These are phyloP conservation scores for Hyposoter didymator DNA, from an alignment of 2,888 invertebrate species.

Conservation along the genomic window DNA sequence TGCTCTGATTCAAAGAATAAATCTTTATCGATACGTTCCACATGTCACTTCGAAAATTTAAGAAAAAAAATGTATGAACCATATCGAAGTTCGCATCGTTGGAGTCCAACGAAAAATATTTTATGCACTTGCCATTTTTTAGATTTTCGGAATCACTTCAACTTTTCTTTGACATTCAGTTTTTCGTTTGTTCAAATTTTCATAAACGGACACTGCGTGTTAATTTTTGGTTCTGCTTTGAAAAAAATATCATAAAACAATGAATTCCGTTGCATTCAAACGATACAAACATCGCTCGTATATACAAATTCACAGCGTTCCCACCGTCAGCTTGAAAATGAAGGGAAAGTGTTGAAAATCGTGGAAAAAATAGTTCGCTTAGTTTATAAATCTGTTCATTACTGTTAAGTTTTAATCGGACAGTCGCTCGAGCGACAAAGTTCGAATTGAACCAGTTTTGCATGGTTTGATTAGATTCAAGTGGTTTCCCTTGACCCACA, in stretches of 20 bases:
- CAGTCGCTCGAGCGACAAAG: constrained; percentile 65
- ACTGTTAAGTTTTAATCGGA: neutral
- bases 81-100: too few relatives aligned
- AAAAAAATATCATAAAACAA: neutral
- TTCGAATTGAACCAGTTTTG: constrained; percentile 71
- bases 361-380: neutral
- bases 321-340: neutral
- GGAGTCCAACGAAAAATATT: too few relatives aligned
- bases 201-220: neutral
- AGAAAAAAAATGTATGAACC: too few relatives aligned
- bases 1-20: neutral
- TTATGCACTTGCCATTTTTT: too few relatives aligned
- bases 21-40: neutral
- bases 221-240: neutral
- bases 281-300: neutral
- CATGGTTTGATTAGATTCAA: constrained; percentile 71
- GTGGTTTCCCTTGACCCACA: constrained; percentile 73
- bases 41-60: too few relatives aligned
- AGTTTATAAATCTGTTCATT: neutral
- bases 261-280: too few relatives aligned
- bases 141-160: too few relatives aligned
- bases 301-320: neutral
- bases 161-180: too few relatives aligned
- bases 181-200: neutral
- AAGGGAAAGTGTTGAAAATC: neutral